Evolutionary conservation across 2,888 invertebrate species (phyloP).

Genomic region (Dendrolimus pini): DNA sequence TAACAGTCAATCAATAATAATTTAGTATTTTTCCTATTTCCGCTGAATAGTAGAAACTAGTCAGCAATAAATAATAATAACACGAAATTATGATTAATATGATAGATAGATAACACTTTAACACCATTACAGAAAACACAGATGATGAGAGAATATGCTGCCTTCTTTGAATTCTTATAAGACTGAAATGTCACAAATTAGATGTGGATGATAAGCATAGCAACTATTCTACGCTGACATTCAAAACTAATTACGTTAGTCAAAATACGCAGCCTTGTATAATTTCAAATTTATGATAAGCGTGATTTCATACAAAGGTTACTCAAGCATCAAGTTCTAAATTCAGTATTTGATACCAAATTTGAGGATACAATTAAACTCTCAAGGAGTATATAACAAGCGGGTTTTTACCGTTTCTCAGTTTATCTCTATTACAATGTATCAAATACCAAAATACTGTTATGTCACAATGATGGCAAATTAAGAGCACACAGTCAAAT

Average conservation of each 20-base stretch:
- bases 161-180: no score
- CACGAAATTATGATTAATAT: no score
- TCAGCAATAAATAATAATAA: no score
- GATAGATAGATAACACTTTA: no score
- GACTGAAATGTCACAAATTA: no score
- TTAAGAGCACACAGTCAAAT: not conserved
- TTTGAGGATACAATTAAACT: not conserved
- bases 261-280: not conserved
- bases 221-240: not conserved
- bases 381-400: no score
- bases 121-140: no score
- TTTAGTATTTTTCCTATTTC: not conserved
- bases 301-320: slow-evolving; percentile 15
- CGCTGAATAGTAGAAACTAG: not conserved
- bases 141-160: no score
- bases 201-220: not conserved
- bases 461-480: no score
- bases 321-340: slow-evolving; percentile 8
- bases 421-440: no score
- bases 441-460: no score
- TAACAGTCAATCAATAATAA: not conserved
- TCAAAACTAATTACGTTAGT: not conserved
- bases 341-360: not conserved
- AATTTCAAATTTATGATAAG: slow-evolving; percentile 12
- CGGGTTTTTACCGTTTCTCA: no score